phyloP scores from a whole-genome alignment of 2,113 vertebrate species.

The Festucalex cinctus region DNA sequence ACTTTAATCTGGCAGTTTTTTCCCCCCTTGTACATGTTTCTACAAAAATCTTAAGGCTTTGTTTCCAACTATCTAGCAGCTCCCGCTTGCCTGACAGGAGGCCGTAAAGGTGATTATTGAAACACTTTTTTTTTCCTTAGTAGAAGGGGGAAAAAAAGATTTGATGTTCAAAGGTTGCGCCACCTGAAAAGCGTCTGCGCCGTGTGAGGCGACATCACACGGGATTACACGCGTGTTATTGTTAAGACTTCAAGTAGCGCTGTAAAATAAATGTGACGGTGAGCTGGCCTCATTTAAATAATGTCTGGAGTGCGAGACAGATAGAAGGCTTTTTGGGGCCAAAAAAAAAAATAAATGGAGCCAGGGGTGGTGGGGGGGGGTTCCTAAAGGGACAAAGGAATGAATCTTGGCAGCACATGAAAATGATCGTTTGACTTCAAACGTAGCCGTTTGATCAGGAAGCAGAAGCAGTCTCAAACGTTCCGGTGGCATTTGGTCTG shows the following conservation, averaged over 20 bases:
- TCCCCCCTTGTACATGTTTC: conserved; percentile 37
- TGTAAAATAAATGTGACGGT: conserved; percentile 57
- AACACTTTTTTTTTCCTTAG: conserved; percentile 18
- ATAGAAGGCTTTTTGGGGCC: conserved; percentile 25
- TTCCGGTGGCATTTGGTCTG: conserved; percentile 24
- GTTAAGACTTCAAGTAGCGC: conserved; percentile 54
- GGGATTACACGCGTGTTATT: conserved; percentile 60
- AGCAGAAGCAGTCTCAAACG: conserved; percentile 16
- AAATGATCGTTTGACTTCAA: conserved; percentile 47
- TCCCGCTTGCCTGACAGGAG: conserved; percentile 37
- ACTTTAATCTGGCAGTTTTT: conserved; percentile 47
- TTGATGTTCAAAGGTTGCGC: conserved; percentile 59
- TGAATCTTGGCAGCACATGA: conserved; percentile 38
- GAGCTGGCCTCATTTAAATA: conserved; percentile 63
- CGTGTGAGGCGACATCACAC: conserved; percentile 44
- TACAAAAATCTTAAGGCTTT: conserved; percentile 20
- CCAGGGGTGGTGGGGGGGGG: conserved; percentile 11
- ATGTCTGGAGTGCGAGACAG: conserved; percentile 44
- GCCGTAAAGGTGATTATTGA: conserved; percentile 50
- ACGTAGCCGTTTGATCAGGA: conserved; percentile 33
- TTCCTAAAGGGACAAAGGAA: conserved; percentile 30
- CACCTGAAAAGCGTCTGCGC: conserved; percentile 55
- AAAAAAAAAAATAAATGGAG: no score
- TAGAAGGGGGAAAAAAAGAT: background rate
- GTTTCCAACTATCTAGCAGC: conserved; percentile 35